Percentiles rank a stretch among this genome's conserved stretches.
Evolutionary conservation across 2,888 invertebrate genomes (phyloP).

Genomic region (Eumacrocentrus americanus): DNA sequence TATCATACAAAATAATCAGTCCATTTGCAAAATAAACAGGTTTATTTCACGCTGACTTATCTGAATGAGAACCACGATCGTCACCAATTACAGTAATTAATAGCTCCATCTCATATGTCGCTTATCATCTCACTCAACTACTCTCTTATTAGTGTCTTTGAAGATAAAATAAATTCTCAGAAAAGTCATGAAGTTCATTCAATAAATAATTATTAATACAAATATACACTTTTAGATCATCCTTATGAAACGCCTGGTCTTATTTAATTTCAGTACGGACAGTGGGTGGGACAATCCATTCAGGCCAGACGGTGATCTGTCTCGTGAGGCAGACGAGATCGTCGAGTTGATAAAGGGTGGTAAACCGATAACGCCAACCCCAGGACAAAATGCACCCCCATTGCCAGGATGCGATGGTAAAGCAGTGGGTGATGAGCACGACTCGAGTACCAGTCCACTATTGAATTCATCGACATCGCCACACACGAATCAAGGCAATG

Average conservation of each 20-base stretch:
- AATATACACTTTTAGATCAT: too few species aligned
- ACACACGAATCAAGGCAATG: slow-evolving; percentile 55
- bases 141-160: too few species aligned
- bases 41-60: slow-evolving; percentile 5
- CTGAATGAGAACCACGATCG: neutral
- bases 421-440: slow-evolving; percentile 46
- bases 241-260: too few species aligned
- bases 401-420: slow-evolving; percentile 63
- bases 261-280: slow-evolving; percentile 74
- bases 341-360: slow-evolving; percentile 93
- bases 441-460: slow-evolving; percentile 56
- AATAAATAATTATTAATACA: too few species aligned
- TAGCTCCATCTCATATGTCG: too few species aligned
- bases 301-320: slow-evolving; percentile 93
- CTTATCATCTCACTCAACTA: too few species aligned
- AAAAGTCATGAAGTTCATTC: too few species aligned
- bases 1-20: neutral
- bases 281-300: slow-evolving; percentile 98
- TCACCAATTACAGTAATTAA: slow-evolving; percentile 1
- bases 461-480: slow-evolving; percentile 45
- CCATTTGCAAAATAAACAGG: neutral
- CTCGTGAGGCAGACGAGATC: slow-evolving; percentile 94
- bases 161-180: too few species aligned
- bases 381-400: slow-evolving; percentile 63
- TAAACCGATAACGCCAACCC: slow-evolving; percentile 78